Conservation (phyloP, 1,140 invertebrate species). For the Batillaria attramentaria region DNA sequence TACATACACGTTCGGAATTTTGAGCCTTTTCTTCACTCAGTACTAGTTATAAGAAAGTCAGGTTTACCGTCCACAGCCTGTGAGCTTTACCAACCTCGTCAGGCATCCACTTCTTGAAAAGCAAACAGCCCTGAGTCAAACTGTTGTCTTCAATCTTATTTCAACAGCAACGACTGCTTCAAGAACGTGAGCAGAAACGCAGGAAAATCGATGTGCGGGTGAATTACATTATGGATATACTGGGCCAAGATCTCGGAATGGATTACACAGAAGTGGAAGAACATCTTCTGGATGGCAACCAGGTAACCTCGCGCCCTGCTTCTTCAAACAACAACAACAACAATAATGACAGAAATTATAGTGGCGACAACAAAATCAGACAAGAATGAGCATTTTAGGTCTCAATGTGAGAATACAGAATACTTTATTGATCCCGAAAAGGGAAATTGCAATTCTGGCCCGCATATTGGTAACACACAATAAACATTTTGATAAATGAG, state of each 20-base stretch:
- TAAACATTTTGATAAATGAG: not conserved
- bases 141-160: not conserved
- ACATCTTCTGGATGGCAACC: slow-evolving; percentile 8
- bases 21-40: not conserved
- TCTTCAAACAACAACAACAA: too few relatives aligned
- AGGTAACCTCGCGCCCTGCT: not conserved
- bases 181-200: slow-evolving; percentile 14
- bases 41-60: too few relatives aligned
- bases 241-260: not conserved
- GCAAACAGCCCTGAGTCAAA: too few relatives aligned
- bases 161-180: slow-evolving; percentile 1
- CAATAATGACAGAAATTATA: too few relatives aligned
- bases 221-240: slow-evolving; percentile 1
- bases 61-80: too few relatives aligned
- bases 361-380: not conserved
- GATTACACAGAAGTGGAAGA: slow-evolving; percentile 17
- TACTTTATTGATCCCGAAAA: not conserved
- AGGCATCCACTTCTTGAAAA: too few relatives aligned
- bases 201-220: not conserved
- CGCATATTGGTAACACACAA: not conserved
- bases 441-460: too few relatives aligned
- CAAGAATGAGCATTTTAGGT: not conserved
- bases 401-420: not conserved
- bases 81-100: too few relatives aligned
- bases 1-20: too few relatives aligned